Evolutionary conservation across 1,140 invertebrate species (phyloP), one percentile per base, ranked within the genome.

Genomic region (Cotesia chilonis): DNA sequence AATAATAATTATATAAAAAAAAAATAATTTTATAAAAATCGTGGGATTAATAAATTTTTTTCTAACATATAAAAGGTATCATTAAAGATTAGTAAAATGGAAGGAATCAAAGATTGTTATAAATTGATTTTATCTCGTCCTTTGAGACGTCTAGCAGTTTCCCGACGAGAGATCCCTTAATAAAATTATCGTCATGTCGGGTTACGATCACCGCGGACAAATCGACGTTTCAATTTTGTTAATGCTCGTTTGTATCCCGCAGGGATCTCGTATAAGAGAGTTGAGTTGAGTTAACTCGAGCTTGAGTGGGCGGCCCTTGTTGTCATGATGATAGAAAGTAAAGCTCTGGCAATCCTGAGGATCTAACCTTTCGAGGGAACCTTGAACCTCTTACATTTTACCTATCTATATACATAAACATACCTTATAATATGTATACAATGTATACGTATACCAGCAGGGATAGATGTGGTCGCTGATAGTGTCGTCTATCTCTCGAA

Each of bases 211-310:
- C 77, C 77, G 79, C 74, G 82, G 82, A 87, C 85, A 86, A 87
- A 87, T 87, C 85, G 84, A 86, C 84, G 83, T 87, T 86, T 87
- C 84, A 87, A 86, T 87, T 86, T 87, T 85, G 82, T 83, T 86
- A 87, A 87, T 87, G 85, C 84, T 68, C 65, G 76, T 76, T 68
- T 79, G 51, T 28, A 64, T 74, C 63, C 72, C 68, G 17, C 63
- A 55, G 72, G 68, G 61, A 38, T 10, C 14, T 10, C 37, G 75
- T 73, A 71, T 76, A 55, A 47, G 47, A 54, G 52, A 67, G 38
- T 37, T 61, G 35, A 47, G 55, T 61, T 61, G 35, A 70, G 47
- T 35, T 60, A 1, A 37, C 5, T 35, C 5, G 41, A 47, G 41
- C 41, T 47, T 6, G 41, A 47, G 41, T 47, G 41, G 10, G 41